Evolutionary conservation across 2,888 invertebrate genomes (phyloP).

Genomic region (Chouioia cunea): DNA sequence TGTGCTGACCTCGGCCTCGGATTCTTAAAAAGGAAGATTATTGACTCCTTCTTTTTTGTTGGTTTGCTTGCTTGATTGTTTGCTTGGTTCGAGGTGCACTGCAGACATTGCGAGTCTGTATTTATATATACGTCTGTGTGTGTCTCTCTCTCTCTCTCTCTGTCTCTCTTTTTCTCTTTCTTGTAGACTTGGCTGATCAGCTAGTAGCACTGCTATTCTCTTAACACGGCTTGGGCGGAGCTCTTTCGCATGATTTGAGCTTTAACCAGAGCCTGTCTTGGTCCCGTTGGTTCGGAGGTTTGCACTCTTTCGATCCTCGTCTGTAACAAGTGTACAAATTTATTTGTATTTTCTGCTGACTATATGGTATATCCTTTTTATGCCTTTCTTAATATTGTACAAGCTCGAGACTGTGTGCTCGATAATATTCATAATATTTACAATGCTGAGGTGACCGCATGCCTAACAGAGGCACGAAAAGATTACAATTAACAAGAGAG

Average conservation of each 20-base stretch:
- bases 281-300: constrained; percentile 75
- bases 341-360: neutral
- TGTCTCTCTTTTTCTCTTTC: neutral
- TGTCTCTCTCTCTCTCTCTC: constrained; percentile 3
- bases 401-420: no score
- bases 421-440: no score
- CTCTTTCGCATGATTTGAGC: constrained; percentile 32
- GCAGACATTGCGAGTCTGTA: neutral
- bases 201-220: constrained; percentile 1
- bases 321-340: constrained; percentile 63
- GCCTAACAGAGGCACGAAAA: no score
- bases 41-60: no score
- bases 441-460: no score
- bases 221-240: neutral
- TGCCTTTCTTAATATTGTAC: neutral
- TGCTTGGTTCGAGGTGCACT: neutral
- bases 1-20: no score
- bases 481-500: no score
- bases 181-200: constrained; percentile 2
- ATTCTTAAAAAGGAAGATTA: no score
- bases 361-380: neutral
- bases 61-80: neutral
- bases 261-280: constrained; percentile 70
- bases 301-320: constrained; percentile 72
- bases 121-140: neutral